A percentile compares a stretch with the other conserved stretches of the same genome.
Conservation (phyloP, 1,140 invertebrate genomes). For the Caenorhabditis latens region DNA sequence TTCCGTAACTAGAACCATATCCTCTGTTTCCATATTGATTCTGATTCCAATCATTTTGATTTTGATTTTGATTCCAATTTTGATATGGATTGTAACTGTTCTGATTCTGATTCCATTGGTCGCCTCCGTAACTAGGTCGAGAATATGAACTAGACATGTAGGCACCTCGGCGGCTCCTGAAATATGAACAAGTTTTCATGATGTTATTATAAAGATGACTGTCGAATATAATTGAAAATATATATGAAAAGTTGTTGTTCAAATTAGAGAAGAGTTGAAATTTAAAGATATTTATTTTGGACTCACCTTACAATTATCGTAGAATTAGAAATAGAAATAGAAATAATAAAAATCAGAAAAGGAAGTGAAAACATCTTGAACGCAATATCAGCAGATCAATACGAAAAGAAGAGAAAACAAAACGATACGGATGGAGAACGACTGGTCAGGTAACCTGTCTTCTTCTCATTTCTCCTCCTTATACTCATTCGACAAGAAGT, state of each 20-base stretch:
- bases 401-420: background rate
- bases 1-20: slow-evolving; percentile 19
- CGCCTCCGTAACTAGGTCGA: background rate
- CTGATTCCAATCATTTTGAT: background rate
- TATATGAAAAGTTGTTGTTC: too few species aligned
- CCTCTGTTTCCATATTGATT: slow-evolving; percentile 22
- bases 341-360: background rate
- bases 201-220: background rate
- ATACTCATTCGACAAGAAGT: slow-evolving; percentile 21
- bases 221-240: too few species aligned
- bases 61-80: slow-evolving; percentile 20
- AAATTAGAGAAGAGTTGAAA: background rate
- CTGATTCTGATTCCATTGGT: slow-evolving; percentile 41
- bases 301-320: background rate
- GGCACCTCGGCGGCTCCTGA: slow-evolving; percentile 5
- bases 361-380: slow-evolving; percentile 35
- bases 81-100: slow-evolving; percentile 46
- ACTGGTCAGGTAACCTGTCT: slow-evolving; percentile 40
- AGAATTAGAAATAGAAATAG: background rate
- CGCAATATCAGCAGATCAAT: slow-evolving; percentile 12
- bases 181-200: background rate
- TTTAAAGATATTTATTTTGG: background rate
- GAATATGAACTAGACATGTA: slow-evolving; percentile 41
- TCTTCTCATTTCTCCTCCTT: background rate
- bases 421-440: background rate